A percentile compares a stretch with the other conserved stretches of the same genome.
These are phyloP conservation scores for Scaptomyza hsui DNA, from an alignment of 1,140 invertebrate genomes.

Conservation along the genomic window DNA sequence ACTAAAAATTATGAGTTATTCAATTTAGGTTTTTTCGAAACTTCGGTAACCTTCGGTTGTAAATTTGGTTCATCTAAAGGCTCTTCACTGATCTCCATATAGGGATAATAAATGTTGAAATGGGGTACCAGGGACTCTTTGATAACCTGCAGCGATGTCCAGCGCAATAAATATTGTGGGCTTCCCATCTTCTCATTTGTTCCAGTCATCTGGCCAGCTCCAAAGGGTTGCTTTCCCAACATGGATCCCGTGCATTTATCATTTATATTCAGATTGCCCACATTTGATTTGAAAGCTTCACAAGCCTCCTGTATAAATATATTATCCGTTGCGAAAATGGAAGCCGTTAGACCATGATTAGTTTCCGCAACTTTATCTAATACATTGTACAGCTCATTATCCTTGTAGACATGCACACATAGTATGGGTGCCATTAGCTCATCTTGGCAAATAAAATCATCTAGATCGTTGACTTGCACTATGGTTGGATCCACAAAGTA, in stretches of 20 bases:
- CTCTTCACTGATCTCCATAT: constrained; percentile 88
- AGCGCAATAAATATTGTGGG: constrained; percentile 96
- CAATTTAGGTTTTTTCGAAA: neutral
- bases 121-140: constrained; percentile 96
- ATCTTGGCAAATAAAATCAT: constrained; percentile 95
- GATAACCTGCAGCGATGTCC: constrained; percentile 95
- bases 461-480: constrained; percentile 92
- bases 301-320: constrained; percentile 90
- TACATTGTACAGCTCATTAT: constrained; percentile 89
- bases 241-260: constrained; percentile 99
- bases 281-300: constrained; percentile 91
- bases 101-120: constrained; percentile 93
- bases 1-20: neutral
- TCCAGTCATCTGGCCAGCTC: constrained; percentile 96
- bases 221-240: constrained; percentile 99
- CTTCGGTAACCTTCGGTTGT: neutral
- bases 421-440: constrained; percentile 99
- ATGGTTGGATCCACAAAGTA: constrained; percentile 99
- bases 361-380: constrained; percentile 87
- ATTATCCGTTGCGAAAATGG: constrained; percentile 95
- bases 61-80: neutral
- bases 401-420: constrained; percentile 95
- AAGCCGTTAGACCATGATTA: constrained; percentile 96
- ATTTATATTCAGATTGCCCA: constrained; percentile 99
- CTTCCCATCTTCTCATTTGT: constrained; percentile 99